Conservation (phyloP, 1,140 invertebrate genomes). For the Pissodes strobi region DNA sequence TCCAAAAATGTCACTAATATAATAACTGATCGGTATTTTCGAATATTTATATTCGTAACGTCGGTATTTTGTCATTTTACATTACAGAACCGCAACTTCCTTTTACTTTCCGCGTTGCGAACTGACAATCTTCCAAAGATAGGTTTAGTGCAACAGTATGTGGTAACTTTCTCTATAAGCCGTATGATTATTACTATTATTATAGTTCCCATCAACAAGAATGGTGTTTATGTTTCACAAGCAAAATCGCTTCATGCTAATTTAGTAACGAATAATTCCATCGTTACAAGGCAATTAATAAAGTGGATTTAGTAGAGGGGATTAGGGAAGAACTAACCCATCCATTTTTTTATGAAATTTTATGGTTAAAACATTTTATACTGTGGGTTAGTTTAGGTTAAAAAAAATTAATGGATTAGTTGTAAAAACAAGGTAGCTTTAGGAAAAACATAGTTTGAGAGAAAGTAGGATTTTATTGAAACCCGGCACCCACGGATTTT, state of each 20-base stretch:
- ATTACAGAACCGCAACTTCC: background rate
- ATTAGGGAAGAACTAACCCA: too few species aligned
- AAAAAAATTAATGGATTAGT: too few species aligned
- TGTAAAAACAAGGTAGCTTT: too few species aligned
- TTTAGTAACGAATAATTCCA: background rate
- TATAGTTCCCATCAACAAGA: background rate
- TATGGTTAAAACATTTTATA: too few species aligned
- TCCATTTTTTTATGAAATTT: too few species aligned
- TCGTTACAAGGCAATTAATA: too few species aligned
- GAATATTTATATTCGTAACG: constrained; percentile 25
- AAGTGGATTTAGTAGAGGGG: too few species aligned
- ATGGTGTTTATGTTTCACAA: background rate
- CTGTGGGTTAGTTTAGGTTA: too few species aligned
- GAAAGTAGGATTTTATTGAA: too few species aligned
- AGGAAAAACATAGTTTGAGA: too few species aligned
- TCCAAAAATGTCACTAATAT: constrained; percentile 5
- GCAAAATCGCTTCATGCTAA: too few species aligned
- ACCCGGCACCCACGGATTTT: too few species aligned
- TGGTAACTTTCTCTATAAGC: constrained; percentile 23
- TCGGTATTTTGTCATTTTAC: constrained; percentile 11
- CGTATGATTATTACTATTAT: background rate
- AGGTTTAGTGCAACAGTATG: background rate
- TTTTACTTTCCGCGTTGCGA: constrained; percentile 23
- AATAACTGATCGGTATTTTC: constrained; percentile 14
- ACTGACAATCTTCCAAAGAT: constrained; percentile 19